Base-by-base conservation (phyloP, 2,888 invertebrate species). In the Agelastica alni region DNA sequence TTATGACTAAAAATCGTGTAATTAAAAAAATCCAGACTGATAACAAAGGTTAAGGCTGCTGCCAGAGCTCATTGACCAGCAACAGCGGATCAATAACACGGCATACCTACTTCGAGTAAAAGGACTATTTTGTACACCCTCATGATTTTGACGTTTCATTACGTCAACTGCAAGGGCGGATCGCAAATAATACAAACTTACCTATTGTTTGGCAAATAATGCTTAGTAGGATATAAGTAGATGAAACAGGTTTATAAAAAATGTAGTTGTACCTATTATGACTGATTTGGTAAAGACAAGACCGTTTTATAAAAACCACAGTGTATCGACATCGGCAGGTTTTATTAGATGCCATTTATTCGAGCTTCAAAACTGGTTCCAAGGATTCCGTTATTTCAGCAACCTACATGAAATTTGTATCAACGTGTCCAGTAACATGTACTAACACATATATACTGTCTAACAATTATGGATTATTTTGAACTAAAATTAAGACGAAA, bases 51-150 rank as follows among this genome's bases (percentile, higher is more conserved):
- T 49, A 49, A 49, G 48, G 48, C 41, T 49, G 48, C 31, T 41
- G 14, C 10, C 41, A 45, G 56, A 61, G 58, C 62, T 62, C 62
- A 62, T 58, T 65, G 65, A 62, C 65, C 65, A 60, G 46, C 14
- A 30, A 16, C 32, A 39, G 30, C 31, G 34, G 57, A 60, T 60
- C 55, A 57, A 60, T 60, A 59, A 52, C 56, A 45, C 14, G 31
- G 36, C 43, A 39, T 26, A 42, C 36, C 20, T 12, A 42, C 42
- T 49, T 26, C 47, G 41, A 44, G 51, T 44, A 34, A 45, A 45
- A 48, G 47, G 49, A 48, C 56, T 48, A 26, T 46, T 49, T 49
- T 49, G 52, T 49, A 47, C 56, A 48, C 56, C 53, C 53, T 56
- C 44, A 48, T 52, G 52, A 44, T 39, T 43, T 46, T 56, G 49